Base-by-base conservation (phyloP, 2,888 invertebrate species). In the Leucoptera coffeella region DNA sequence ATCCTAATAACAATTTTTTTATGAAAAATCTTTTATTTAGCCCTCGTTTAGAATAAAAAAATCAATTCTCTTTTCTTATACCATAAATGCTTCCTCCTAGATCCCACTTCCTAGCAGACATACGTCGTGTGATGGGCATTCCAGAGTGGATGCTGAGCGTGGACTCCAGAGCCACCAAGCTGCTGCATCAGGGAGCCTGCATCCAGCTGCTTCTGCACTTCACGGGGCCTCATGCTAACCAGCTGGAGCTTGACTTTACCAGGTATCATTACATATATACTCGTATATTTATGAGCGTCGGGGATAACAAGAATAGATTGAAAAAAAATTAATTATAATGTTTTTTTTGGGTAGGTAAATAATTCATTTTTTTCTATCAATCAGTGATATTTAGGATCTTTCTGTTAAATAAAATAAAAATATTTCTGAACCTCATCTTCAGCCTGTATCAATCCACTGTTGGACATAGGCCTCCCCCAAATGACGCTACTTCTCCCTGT, bases 81-180 rank as follows among this genome's bases (percentile, higher is more conserved):
- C 33, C n/a, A n/a, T n/a, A n/a, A n/a, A n/a, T 30, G 26, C 14
- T 25, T 30, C 46, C 54, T 27, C 9, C 14, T 44, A 91, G 90
- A 2, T 82, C 85, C 1, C 84, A 84, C 55, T 93, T 93, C 60
- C 75, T 93, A 37, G 80, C 81, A 30, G 89, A 90, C 37, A 67
- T 91, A 6, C 75, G 90, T 17, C 69, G 75, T 27, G 81, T 90
- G 14, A 76, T 93, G 80, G 90, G 89, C 14, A 81, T 85, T 29
- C 92, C 92, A 0, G 85, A 85, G 47, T 93, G 93, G 93, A 85
- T 91, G 81, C 49, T 93, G 36, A 80, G 83, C 11, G 82, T 89
- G 28, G 92, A 92, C 62, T 79, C 82, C 19, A 74, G 91, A 4
- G 80, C 82, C 49, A 89, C 90, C 1, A 82, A 82, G 45, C 57